Base-by-base conservation (phyloP, 1,140 invertebrate species). In the Eupeodes corollae region DNA sequence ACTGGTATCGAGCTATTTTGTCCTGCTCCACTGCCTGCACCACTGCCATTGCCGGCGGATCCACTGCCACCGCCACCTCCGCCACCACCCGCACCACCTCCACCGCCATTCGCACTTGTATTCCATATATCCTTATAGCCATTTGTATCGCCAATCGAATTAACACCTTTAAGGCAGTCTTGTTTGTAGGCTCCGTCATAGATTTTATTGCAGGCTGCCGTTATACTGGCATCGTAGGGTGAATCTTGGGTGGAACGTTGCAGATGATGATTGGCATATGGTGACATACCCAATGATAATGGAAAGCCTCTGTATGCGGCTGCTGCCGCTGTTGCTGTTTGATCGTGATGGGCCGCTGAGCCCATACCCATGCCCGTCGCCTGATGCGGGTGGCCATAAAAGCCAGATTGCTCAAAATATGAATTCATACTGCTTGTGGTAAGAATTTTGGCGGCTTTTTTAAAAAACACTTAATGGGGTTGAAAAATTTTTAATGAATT, bases 371-470 rank as follows among this genome's bases (percentile, higher is more conserved):
- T 68, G 45, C 73, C 70, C 41, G 77, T 73, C 51, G 80, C 75
- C 64, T 88, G 85, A 57, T 86, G 84, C 70, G 89, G 88, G 56
- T 84, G 80, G 49, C 88, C 88, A 73, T 92, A 92, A 76, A 92
- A 92, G 70, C 88, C 88, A 70, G 84, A 83, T 75, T 91, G 89
- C 73, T 92, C 89, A 70, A 92, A 94, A 72, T 92, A 93, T 63
- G 88, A 91, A 81, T 92, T 92, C 90, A 92, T 93, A 74, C 73
- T 78, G 70, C 46, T 48, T 14, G 58, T 51, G 59, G 63, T 66
- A 53, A 67, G 63, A 66, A 67, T 67, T 56, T 67, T 67, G 63
- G 59, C 63, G 63, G 63, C 43, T 53, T 42, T 38, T 40, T 46
- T 18, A 3, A 12, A 30, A 31, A 6, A 31, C 15, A 38, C 33